Percentiles rank a stretch among this genome's conserved stretches.
Evolutionary conservation across 53 echinoderm and acorn worm species (phyloP).

Genomic region (Holothuria leucospilota): DNA sequence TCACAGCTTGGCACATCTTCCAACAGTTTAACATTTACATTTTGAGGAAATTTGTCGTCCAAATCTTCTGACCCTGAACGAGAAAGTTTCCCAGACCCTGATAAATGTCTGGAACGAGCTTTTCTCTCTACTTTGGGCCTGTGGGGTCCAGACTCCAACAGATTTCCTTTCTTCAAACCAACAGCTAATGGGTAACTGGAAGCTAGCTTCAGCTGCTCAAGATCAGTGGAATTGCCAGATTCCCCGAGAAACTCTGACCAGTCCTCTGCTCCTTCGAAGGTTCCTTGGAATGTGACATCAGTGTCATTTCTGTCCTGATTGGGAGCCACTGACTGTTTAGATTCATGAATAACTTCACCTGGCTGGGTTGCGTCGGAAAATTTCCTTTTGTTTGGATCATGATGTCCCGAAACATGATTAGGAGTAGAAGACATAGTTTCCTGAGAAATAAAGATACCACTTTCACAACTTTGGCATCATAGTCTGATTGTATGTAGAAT

Average conservation of each 20-base stretch:
- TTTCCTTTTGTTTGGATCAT: too few species aligned
- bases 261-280: background rate
- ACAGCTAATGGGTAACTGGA: conserved; percentile 13
- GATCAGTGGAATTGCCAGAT: background rate
- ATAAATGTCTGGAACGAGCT: conserved; percentile 19
- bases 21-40: background rate
- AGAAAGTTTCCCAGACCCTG: background rate
- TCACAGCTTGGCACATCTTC: conserved; percentile 2
- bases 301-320: too few species aligned
- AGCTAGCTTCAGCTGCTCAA: conserved; percentile 2
- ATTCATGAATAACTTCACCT: too few species aligned
- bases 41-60: background rate
- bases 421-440: too few species aligned
- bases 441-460: too few species aligned
- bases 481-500: too few species aligned
- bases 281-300: background rate
- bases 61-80: background rate
- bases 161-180: conserved; percentile 6
- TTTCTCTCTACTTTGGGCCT: background rate
- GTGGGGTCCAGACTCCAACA: background rate
- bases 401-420: too few species aligned
- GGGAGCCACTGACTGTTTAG: too few species aligned
- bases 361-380: too few species aligned
- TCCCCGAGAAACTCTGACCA: conserved; percentile 34
- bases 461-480: too few species aligned